These are phyloP conservation scores for Cheilosia vulpina DNA, from an alignment of 2,888 invertebrate species.

Conservation along the genomic window DNA sequence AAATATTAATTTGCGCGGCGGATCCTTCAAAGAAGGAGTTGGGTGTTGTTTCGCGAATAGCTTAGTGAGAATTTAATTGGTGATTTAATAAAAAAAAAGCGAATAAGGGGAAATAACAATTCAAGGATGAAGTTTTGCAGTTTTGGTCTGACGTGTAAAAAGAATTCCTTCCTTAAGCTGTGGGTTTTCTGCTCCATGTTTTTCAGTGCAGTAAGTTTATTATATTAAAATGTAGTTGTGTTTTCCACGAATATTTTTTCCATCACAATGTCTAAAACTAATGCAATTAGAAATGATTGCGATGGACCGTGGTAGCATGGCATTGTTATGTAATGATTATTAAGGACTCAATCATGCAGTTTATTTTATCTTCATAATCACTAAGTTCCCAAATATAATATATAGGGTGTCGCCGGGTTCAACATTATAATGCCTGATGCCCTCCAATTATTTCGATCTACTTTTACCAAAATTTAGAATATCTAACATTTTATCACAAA, in stretches of 20 bases:
- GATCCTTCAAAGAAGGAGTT: neutral
- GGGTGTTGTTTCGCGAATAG: neutral
- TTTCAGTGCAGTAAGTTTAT: constrained; percentile 62
- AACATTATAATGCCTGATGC: too few species aligned
- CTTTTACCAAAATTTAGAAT: too few species aligned
- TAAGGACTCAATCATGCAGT: too few species aligned
- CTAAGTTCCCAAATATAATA: too few species aligned
- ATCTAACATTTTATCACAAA: too few species aligned
- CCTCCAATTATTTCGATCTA: too few species aligned
- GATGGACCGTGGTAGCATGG: too few species aligned
- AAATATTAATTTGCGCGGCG: constrained; percentile 46
- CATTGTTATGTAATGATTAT: too few species aligned
- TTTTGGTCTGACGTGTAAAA: constrained; percentile 57
- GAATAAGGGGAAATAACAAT: constrained; percentile 1
- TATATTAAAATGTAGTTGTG: neutral
- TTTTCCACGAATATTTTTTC: neutral
- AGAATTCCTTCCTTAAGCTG: constrained; percentile 47
- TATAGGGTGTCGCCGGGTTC: too few species aligned
- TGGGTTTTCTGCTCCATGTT: constrained; percentile 65
- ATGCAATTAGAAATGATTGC: too few species aligned
- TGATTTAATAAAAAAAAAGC: neutral
- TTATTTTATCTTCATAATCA: too few species aligned
- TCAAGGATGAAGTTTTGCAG: constrained; percentile 61
- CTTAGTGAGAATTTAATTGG: constrained; percentile 5
- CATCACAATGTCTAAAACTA: too few species aligned